These are phyloP conservation scores for Menidia beryllina DNA, from an alignment of 2,113 vertebrate genomes.

Conservation along the genomic window DNA sequence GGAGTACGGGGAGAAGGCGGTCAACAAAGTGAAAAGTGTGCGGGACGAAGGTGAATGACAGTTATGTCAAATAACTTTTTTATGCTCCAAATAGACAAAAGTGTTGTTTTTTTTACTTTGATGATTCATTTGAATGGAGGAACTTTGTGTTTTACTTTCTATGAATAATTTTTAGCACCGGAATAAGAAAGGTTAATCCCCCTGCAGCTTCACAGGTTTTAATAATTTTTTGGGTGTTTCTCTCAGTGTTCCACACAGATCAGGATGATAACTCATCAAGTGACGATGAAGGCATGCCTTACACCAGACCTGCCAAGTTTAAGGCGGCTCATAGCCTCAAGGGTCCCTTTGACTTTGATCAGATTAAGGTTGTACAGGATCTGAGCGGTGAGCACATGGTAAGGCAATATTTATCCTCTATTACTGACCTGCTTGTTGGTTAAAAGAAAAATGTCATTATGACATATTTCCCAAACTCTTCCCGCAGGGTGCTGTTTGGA, in stretches of 20 bases:
- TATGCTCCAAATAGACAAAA: no score
- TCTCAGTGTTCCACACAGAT: slow-evolving; percentile 95
- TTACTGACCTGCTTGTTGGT: neutral
- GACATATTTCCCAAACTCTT: slow-evolving; percentile 28
- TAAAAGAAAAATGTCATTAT: neutral
- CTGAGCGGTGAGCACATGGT: slow-evolving; percentile 98
- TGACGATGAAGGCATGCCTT: slow-evolving; percentile 99
- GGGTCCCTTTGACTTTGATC: slow-evolving; percentile 98
- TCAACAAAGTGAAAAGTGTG: slow-evolving; percentile 99
- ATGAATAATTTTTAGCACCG: neutral
- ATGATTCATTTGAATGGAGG: no score
- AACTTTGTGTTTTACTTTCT: neutral
- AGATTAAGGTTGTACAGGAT: slow-evolving; percentile 97
- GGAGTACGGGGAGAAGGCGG: slow-evolving; percentile 96
- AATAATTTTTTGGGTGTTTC: neutral
- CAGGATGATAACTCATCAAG: slow-evolving; percentile 97
- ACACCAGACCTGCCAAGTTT: slow-evolving; percentile 96
- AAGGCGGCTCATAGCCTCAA: slow-evolving; percentile 98
- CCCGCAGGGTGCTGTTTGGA: slow-evolving; percentile 95
- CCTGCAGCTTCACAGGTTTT: neutral
- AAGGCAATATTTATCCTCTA: slow-evolving; percentile 40
- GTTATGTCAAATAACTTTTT: neutral
- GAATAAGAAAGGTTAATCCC: neutral
- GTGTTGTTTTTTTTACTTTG: no score
- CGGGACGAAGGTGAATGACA: slow-evolving; percentile 96